Evolutionary conservation across 2,888 invertebrate species (phyloP).

Genomic region (Tipula confusa): DNA sequence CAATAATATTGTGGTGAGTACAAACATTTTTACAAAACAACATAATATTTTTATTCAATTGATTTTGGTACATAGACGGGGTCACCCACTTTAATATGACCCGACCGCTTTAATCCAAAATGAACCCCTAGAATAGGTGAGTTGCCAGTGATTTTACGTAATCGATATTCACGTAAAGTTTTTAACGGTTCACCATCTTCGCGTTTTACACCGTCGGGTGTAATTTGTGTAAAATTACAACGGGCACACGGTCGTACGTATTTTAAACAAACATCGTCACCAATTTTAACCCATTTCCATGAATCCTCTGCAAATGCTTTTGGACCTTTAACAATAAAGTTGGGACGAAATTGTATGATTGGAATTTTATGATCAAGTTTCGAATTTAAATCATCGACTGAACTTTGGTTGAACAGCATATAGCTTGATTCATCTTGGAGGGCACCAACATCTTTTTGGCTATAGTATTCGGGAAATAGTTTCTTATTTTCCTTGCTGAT

Average conservation of each 20-base stretch:
- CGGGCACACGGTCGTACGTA: conserved; percentile 61
- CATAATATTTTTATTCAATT: not conserved
- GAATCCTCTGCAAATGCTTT: conserved; percentile 59
- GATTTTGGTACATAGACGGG: conserved; percentile 45
- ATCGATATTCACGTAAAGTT: conserved; percentile 58
- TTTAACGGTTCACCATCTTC: conserved; percentile 58
- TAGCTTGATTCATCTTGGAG: conserved; percentile 62
- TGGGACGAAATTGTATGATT: conserved; percentile 59
- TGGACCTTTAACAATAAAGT: conserved; percentile 60
- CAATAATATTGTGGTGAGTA: conserved; percentile 73
- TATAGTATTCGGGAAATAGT: conserved; percentile 31
- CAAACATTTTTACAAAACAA: not conserved
- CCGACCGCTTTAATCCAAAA: conserved; percentile 46
- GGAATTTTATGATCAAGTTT: conserved; percentile 54
- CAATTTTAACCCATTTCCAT: conserved; percentile 65
- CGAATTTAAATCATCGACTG: conserved; percentile 59
- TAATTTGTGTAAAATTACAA: conserved; percentile 63
- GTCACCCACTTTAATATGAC: conserved; percentile 50
- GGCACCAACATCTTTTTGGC: conserved; percentile 50
- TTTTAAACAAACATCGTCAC: conserved; percentile 57
- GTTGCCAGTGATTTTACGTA: conserved; percentile 44
- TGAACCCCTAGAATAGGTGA: conserved; percentile 52
- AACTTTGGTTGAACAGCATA: conserved; percentile 60
- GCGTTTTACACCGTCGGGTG: conserved; percentile 61
- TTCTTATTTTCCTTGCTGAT: conserved; percentile 41